These are phyloP conservation scores for Chelonia mydas DNA, from an alignment of 2,797 vertebrate genomes.

Conservation along the genomic window DNA sequence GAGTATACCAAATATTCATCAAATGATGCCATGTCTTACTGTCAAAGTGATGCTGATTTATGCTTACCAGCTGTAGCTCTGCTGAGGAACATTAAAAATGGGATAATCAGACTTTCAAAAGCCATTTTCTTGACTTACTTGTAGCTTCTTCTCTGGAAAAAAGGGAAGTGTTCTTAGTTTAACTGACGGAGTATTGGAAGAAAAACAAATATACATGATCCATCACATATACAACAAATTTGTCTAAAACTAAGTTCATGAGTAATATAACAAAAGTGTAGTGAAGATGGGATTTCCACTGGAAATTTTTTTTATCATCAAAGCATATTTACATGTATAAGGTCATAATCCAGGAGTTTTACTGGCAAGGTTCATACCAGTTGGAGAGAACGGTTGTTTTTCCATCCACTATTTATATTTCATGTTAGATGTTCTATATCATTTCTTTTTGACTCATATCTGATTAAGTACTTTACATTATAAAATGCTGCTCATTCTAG, in stretches of 20 bases:
- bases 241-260: neutral
- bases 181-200: neutral
- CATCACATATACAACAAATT: neutral
- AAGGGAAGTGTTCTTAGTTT: neutral
- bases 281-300: conserved; percentile 4
- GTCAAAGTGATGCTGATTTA: neutral
- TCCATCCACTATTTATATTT: neutral
- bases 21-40: neutral
- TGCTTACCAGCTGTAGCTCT: conserved; percentile 57
- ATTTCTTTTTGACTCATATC: neutral
- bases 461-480: neutral
- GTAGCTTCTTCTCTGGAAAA: conserved; percentile 20
- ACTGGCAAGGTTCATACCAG: neutral
- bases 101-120: neutral
- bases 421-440: neutral
- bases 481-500: neutral
- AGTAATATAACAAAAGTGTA: neutral
- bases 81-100: conserved; percentile 36
- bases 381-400: neutral
- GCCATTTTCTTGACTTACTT: conserved; percentile 52
- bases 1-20: neutral
- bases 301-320: neutral
- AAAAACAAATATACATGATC: neutral
- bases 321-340: neutral
- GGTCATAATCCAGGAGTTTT: neutral